Percentiles rank a stretch among this genome's conserved stretches.
phyloP scores from a whole-genome alignment of 2,888 invertebrate species.

The Sarcophaga carnaria region DNA sequence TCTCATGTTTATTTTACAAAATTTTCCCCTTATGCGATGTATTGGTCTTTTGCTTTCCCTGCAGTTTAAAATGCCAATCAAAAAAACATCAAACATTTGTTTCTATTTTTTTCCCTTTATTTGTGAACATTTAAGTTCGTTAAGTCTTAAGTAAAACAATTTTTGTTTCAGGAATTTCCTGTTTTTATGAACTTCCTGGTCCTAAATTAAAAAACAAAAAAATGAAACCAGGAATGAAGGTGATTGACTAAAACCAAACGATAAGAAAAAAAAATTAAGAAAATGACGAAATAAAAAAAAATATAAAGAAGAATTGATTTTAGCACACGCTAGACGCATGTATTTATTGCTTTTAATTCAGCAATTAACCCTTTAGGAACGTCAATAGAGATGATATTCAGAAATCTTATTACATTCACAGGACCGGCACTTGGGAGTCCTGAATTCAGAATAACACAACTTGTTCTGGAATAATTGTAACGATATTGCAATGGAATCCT shows the following conservation, averaged over 20 bases:
- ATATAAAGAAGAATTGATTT: constrained; percentile 44
- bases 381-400: too few species aligned
- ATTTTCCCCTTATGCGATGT: not conserved
- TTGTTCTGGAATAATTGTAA: too few species aligned
- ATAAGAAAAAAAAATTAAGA: not conserved
- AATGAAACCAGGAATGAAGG: not conserved
- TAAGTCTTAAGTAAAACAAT: constrained; percentile 41
- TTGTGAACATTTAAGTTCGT: constrained; percentile 28
- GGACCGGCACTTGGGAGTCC: too few species aligned
- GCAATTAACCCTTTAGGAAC: constrained; percentile 14
- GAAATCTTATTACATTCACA: not conserved
- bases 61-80: not conserved
- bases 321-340: constrained; percentile 22
- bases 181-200: constrained; percentile 62
- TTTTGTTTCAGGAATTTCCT: constrained; percentile 60
- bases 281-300: constrained; percentile 25
- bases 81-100: not conserved
- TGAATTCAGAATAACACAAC: too few species aligned
- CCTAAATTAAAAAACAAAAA: not conserved
- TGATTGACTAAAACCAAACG: not conserved
- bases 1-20: not conserved
- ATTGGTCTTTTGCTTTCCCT: not conserved
- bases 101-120: too few species aligned
- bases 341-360: not conserved
- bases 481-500: too few species aligned